Percentiles rank a stretch among this genome's conserved stretches.
Conservation (phyloP, 2,113 vertebrate genomes). For the Probosciger aterrimus region DNA sequence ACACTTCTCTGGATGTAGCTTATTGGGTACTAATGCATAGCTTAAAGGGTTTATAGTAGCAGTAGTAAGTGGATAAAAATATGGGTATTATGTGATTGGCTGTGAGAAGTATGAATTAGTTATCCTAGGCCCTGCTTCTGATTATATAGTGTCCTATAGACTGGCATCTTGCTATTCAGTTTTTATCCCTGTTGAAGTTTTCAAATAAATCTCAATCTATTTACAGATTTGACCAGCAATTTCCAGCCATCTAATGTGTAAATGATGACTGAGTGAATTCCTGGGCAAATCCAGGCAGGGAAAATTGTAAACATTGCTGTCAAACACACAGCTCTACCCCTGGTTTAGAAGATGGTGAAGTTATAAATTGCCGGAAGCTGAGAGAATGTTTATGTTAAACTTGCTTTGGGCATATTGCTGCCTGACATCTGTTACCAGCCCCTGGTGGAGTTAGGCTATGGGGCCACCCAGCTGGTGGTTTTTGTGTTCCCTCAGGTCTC, state of each 20-base stretch:
- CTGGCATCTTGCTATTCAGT: not conserved
- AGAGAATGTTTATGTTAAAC: not conserved
- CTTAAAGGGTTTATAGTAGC: not conserved
- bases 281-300: not conserved
- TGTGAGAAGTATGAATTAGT: not conserved
- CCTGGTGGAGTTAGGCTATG: not conserved
- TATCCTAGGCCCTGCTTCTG: not conserved
- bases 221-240: not conserved
- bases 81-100: not conserved
- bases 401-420: not conserved
- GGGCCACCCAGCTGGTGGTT: not conserved
- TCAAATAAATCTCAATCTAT: not conserved
- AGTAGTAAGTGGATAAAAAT: not conserved
- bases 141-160: not conserved
- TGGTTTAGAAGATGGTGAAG: not conserved
- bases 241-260: not conserved
- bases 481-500: not conserved
- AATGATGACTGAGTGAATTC: not conserved
- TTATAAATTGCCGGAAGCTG: not conserved
- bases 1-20: not conserved
- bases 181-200: not conserved
- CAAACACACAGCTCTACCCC: not conserved
- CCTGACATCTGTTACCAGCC: not conserved
- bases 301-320: not conserved
- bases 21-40: not conserved